Evolutionary conservation across 2,797 vertebrate species (phyloP).

Genomic region (Bovichtus diacanthus): DNA sequence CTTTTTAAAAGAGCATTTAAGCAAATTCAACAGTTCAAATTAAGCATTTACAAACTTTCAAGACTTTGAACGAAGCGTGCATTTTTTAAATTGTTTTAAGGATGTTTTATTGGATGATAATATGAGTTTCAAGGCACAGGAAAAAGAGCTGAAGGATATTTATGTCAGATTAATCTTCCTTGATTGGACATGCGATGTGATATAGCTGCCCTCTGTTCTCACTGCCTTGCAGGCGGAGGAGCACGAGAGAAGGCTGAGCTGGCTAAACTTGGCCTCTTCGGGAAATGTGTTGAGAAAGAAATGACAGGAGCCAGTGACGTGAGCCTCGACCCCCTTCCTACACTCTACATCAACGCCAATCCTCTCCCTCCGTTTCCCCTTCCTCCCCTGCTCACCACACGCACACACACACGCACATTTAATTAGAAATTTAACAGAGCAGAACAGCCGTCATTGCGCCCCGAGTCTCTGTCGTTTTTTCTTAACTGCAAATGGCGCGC

Average conservation of each 20-base stretch:
- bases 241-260: constrained; percentile 5
- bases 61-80: too few species aligned
- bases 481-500: constrained; percentile 87
- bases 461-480: constrained; percentile 85
- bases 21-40: too few species aligned
- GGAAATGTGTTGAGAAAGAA: constrained; percentile 18
- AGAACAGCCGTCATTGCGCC: constrained; percentile 83
- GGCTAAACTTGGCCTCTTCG: constrained; percentile 10
- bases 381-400: constrained; percentile 15
- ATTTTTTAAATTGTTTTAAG: neutral
- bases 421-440: constrained; percentile 89
- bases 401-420: constrained; percentile 68
- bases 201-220: neutral
- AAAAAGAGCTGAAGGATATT: neutral
- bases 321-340: constrained; percentile 12
- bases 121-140: constrained; percentile 8
- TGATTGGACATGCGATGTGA: neutral
- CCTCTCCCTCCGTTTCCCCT: constrained; percentile 3
- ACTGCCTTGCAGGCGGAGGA: too few species aligned
- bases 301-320: constrained; percentile 5
- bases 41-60: too few species aligned
- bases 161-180: neutral
- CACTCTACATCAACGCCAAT: constrained; percentile 9
- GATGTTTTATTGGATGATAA: neutral
- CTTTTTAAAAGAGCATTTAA: too few species aligned